These are phyloP conservation scores for Istiophorus platypterus DNA, from an alignment of 2,113 vertebrate species.

Conservation along the genomic window DNA sequence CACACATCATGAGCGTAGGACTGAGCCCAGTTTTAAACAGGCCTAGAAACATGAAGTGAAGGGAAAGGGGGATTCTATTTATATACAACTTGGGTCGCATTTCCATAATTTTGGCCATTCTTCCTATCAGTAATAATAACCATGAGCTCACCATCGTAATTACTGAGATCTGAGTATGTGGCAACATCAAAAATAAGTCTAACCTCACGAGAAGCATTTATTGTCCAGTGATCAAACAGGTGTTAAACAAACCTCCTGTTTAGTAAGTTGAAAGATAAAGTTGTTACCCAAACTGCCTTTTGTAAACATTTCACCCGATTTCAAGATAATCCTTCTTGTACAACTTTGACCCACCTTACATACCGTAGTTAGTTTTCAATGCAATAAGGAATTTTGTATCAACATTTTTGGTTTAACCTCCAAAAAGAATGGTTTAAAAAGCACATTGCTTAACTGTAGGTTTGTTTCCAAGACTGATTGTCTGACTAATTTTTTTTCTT, in stretches of 20 bases:
- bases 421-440: not conserved
- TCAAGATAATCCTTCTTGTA: too few relatives aligned
- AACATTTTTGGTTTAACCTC: not conserved
- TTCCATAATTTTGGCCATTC: not conserved
- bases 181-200: not conserved
- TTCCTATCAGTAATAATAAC: not conserved
- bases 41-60: not conserved
- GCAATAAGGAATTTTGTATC: not conserved
- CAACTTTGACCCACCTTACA: too few relatives aligned
- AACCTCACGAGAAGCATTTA: not conserved
- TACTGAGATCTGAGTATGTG: not conserved
- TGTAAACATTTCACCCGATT: too few relatives aligned
- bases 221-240: not conserved
- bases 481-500: not conserved
- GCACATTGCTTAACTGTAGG: not conserved
- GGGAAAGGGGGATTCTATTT: not conserved
- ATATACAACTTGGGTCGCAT: not conserved
- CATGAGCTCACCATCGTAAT: slow-evolving; percentile 5
- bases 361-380: not conserved
- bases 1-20: slow-evolving; percentile 26
- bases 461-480: not conserved
- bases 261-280: not conserved
- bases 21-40: slow-evolving; percentile 24
- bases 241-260: not conserved
- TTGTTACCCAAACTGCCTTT: too few relatives aligned